Evolutionary conservation across 2,888 invertebrate genomes (phyloP), one percentile per base, ranked within the genome.

Genomic region (Acronicta aceris): DNA sequence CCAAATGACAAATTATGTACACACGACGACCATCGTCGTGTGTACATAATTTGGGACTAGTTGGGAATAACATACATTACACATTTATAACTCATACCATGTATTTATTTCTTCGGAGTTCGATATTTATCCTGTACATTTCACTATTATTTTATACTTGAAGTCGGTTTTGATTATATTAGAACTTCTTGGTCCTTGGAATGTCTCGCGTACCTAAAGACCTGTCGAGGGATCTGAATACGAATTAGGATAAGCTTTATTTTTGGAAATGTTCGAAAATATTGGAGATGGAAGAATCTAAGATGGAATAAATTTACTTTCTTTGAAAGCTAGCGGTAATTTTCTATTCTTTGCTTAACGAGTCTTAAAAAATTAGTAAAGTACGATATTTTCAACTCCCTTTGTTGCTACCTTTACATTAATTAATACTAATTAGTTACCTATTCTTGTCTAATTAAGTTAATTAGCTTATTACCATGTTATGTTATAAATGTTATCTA

Each of bases 341-440:
- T 21, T 21, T 21, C 21, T 3, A 4, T 4, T 21, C 21, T 21
- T 21, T 21, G 4, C 21, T 21, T 21, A 21, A 21, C 21, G 21
- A 6, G 7, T 6, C 6, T 27, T 27, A 7, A 27, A 27, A 27
- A 7, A 27, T 5, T 27, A 5, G 27, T 27, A 27, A 27, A 27
- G 27, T 7, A n/a, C n/a, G n/a, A n/a, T n/a, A n/a, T 12, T 33
- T 33, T 33, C 33, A 12, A 12, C 2, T 0, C 12, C 12, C 12
- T 33, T 12, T 33, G 33, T 33, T 33, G 33, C 5, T 12, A 30
- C 30, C 7, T 0, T n/a, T n/a, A 42, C 13, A 16, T 12, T 17
- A 43, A 65, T 71, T 51, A 65, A 51, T 43, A 12, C 10, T 16
- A 43, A 71, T 66, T 40, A 66, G 47, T 47, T 43, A n/a, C n/a